Conservation (phyloP, 2,888 invertebrate species). For the Drosophila testacea region DNA sequence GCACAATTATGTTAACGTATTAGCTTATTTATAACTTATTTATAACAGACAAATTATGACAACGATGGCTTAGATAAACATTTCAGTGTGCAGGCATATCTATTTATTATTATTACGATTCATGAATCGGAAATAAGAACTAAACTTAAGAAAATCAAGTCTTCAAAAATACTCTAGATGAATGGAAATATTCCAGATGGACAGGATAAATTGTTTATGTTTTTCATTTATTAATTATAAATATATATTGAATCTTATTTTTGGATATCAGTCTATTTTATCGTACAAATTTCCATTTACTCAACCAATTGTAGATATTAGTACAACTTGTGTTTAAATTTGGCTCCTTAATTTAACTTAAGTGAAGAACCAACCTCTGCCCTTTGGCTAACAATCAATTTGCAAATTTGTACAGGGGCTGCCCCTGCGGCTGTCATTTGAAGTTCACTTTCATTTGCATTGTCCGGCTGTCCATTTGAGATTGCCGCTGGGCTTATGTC, state of each 20-base stretch:
- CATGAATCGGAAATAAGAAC: no score
- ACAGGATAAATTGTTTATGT: no score
- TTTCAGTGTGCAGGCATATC: background rate
- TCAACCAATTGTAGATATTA: no score
- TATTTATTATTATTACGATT: background rate
- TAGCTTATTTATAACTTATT: constrained; percentile 59
- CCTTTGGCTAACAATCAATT: constrained; percentile 69
- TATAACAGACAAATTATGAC: constrained; percentile 20
- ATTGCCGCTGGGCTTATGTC: constrained; percentile 18
- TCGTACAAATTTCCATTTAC: no score
- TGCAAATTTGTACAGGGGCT: constrained; percentile 57
- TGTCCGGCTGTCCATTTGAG: constrained; percentile 39
- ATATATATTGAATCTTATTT: no score
- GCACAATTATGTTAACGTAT: constrained; percentile 63
- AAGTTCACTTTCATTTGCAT: constrained; percentile 65
- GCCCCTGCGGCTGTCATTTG: constrained; percentile 57
- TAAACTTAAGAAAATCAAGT: no score
- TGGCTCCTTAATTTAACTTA: constrained; percentile 2
- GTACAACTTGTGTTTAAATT: background rate
- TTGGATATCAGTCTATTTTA: no score
- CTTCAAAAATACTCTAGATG: no score
- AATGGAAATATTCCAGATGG: no score
- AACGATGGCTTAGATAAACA: constrained; percentile 15
- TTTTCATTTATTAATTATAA: no score
- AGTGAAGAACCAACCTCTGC: background rate